Evolutionary conservation across 2,113 vertebrate genomes (phyloP).

Genomic region (Toxostoma redivivum): DNA sequence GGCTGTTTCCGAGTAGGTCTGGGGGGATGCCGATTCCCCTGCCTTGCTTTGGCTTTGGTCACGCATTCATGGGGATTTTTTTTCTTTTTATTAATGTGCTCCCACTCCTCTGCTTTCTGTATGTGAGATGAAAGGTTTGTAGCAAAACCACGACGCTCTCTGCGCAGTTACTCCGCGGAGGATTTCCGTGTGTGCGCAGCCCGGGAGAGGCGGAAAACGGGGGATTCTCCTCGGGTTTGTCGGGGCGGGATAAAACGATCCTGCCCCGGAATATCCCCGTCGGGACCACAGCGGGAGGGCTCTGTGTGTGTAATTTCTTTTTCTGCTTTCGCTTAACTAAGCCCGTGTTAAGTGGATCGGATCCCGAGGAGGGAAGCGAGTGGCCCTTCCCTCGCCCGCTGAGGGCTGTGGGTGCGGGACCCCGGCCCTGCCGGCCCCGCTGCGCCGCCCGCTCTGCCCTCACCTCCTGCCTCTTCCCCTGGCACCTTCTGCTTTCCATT

Average conservation of each 20-base stretch:
- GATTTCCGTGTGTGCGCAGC: not conserved
- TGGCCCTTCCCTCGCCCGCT: not conserved
- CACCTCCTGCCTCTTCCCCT: not conserved
- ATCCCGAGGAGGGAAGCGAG: not conserved
- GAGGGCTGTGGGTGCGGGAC: not conserved
- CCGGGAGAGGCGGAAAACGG: not conserved
- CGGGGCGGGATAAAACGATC: not conserved
- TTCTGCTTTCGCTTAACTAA: not conserved
- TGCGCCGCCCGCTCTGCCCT: not conserved
- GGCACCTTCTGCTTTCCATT: conserved; percentile 51
- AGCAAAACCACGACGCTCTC: not conserved
- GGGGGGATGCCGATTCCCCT: not conserved
- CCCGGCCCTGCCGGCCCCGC: not conserved
- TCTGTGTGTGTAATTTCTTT: not conserved
- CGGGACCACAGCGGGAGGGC: not conserved
- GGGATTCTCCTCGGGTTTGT: not conserved
- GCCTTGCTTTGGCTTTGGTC: not conserved
- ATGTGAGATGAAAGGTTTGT: not conserved
- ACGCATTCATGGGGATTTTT: not conserved
- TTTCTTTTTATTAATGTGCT: not conserved
- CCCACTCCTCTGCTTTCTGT: not conserved
- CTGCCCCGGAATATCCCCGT: not conserved
- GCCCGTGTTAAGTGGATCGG: not conserved
- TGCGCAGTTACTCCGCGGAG: not conserved
- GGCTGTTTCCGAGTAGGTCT: not conserved